Conservation (phyloP, 1,140 invertebrate genomes). For the Wasmannia auropunctata region DNA sequence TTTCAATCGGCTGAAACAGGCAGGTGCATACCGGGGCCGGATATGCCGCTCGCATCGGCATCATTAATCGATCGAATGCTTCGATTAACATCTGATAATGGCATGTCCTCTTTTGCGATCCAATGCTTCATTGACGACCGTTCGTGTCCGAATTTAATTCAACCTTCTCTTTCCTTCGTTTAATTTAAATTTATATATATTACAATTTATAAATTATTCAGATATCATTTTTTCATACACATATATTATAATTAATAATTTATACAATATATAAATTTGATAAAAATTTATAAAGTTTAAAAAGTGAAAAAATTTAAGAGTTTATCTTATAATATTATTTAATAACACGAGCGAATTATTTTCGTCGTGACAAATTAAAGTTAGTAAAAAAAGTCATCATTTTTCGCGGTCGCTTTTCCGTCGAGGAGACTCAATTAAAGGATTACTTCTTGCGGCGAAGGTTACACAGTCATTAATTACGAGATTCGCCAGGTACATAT, state of each 20-base stretch:
- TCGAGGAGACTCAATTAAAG: slow-evolving; percentile 13
- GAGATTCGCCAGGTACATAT: slow-evolving; percentile 39
- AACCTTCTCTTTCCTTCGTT: neutral
- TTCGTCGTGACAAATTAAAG: slow-evolving; percentile 12
- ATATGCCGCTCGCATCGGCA: slow-evolving; percentile 24
- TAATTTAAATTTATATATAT: neutral
- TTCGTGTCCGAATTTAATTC: neutral
- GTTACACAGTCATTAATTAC: slow-evolving; percentile 26
- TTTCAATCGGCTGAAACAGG: slow-evolving; percentile 27
- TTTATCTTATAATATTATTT: too few relatives aligned
- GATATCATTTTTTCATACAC: neutral
- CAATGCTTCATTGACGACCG: neutral
- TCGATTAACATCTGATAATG: slow-evolving; percentile 27
- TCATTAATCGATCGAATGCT: slow-evolving; percentile 47
- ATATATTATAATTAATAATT: neutral
- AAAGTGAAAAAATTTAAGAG: too few relatives aligned
- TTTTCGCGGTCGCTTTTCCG: neutral
- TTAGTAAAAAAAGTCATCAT: neutral
- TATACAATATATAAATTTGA: neutral
- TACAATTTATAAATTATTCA: neutral
- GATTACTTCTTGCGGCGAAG: slow-evolving; percentile 13
- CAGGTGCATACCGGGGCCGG: slow-evolving; percentile 68
- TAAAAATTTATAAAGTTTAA: neutral
- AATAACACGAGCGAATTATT: neutral
- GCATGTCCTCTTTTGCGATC: neutral